Evolutionary conservation across 2,113 vertebrate genomes (phyloP), one percentile per base, ranked within the genome.

Genomic region (Siniperca chuatsi): DNA sequence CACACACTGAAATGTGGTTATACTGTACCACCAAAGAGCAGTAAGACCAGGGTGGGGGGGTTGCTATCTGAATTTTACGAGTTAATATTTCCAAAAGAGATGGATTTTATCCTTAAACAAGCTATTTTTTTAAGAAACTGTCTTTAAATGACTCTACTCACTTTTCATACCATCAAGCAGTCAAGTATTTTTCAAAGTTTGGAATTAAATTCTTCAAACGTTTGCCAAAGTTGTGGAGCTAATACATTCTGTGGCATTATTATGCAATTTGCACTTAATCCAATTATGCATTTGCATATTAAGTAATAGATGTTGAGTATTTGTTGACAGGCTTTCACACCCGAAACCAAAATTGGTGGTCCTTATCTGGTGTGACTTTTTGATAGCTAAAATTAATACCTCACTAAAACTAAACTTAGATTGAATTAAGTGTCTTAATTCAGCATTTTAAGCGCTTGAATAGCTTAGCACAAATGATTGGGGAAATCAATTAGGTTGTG

Each of bases 121-220:
- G 70, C 81, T 92, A 92, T 92, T 90, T 92, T 90, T 93, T 88
- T 85, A 90, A 83, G 72, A 75, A 84, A 77, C 33, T 58, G 72
- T 87, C 77, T 89, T 57, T 61, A 83, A 72, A 60, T 2, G 62
- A 70, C 75, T 78, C 70, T 29, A 35, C 81, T 86, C 73, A 87
- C 84, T 81, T 90, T 91, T 92, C 90, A 55, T 91, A 93, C 65
- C 88, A 86, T 82, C 84, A 4, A 85, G 67, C 50, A 16, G n/a
- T 75, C 42, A 0, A 44, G 16, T 91, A 87, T 90, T 92, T 92
- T 92, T 87, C 66, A 78, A 78, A 85, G 50, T 83, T 74, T 57
- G 52, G 72, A 83, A 52, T 50, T 20, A 18, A 86, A 75, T 82
- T 65, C 61, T 86, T 62, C n/a, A 80, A 78, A 72, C 11, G 15